A percentile compares a stretch with the other conserved stretches of the same genome.
Conservation (phyloP, 2,888 invertebrate genomes). For the Nymphalis urticae region DNA sequence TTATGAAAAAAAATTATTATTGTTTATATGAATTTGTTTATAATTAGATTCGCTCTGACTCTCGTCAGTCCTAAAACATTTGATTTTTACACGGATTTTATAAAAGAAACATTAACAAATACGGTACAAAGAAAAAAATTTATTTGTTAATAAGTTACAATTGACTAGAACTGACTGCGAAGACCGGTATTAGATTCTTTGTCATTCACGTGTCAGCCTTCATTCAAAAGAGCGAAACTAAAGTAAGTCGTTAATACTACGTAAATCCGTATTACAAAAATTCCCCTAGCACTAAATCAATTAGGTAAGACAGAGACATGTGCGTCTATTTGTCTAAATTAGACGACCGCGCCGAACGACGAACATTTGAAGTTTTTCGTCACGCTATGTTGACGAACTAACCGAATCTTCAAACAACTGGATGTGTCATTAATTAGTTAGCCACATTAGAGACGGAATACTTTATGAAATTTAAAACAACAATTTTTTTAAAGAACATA, state of each 20-base stretch:
- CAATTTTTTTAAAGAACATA: neutral
- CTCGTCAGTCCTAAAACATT: too few relatives aligned
- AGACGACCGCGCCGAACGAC: constrained; percentile 44
- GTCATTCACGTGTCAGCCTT: neutral
- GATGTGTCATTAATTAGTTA: constrained; percentile 1
- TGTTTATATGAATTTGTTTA: too few relatives aligned
- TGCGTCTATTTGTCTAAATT: constrained; percentile 59
- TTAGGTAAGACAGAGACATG: constrained; percentile 53
- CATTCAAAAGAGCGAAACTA: neutral
- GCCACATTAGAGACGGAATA: neutral
- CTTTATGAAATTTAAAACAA: neutral
- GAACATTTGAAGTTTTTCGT: constrained; percentile 28
- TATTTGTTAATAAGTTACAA: too few relatives aligned
- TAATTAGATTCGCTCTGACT: too few relatives aligned
- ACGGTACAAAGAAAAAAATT: too few relatives aligned
- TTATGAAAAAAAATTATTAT: too few relatives aligned
- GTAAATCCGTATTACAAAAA: constrained; percentile 14
- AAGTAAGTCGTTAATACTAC: constrained; percentile 5
- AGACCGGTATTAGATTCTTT: too few relatives aligned
- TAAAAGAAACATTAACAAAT: too few relatives aligned
- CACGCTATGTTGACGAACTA: constrained; percentile 33
- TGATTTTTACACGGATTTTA: too few relatives aligned
- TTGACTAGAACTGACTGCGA: too few relatives aligned
- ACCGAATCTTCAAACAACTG: constrained; percentile 44
- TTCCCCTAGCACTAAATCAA: constrained; percentile 43